Evolutionary conservation across 2,797 vertebrate species (phyloP).

Genomic region (Sebastes trivittatus): DNA sequence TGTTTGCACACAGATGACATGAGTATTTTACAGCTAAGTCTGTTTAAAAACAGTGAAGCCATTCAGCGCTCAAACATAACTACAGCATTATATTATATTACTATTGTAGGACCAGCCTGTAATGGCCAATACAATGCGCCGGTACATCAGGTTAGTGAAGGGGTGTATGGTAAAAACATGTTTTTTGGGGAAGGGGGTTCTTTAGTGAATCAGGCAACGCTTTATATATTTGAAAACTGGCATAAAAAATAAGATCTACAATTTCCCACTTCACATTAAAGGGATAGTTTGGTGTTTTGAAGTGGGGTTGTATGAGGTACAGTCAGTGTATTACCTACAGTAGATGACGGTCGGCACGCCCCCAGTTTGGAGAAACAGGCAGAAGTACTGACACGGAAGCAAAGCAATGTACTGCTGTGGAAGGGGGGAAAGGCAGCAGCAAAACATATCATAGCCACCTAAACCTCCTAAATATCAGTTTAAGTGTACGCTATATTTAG

Average conservation of each 20-base stretch:
- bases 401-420: no score
- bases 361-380: no score
- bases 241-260: neutral
- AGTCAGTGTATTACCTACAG: no score
- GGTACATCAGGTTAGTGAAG: neutral
- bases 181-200: neutral
- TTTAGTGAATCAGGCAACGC: neutral
- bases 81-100: neutral
- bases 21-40: neutral
- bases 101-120: neutral
- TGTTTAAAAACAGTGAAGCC: neutral
- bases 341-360: no score
- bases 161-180: neutral
- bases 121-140: neutral
- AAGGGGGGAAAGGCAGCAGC: no score
- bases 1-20: neutral
- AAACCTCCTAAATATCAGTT: no score
- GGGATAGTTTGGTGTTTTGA: no score
- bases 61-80: neutral
- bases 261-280: neutral
- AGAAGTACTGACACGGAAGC: no score
- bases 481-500: no score
- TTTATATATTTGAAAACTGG: neutral
- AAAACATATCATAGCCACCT: no score
- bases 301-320: no score